phyloP scores from a whole-genome alignment of 1,140 invertebrate genomes.

The Aphaenogaster rudis region DNA sequence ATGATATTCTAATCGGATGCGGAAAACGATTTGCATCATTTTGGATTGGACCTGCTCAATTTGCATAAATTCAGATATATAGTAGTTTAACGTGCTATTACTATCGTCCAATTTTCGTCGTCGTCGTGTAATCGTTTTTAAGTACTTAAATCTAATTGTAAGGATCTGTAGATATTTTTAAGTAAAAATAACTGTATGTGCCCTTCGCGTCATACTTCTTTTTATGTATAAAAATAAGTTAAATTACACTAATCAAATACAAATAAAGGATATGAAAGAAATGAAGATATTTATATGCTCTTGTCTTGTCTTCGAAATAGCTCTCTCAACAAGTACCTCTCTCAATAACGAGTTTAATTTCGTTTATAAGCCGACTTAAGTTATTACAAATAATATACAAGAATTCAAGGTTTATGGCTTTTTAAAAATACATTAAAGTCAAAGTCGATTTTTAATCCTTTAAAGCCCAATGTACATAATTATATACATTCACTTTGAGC shows the following conservation, averaged over 20 bases:
- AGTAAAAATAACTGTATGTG: not conserved
- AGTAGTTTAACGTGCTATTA: not conserved
- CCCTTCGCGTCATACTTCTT: not conserved
- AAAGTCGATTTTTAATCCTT: not conserved
- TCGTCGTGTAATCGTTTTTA: constrained; percentile 9
- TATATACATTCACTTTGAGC: too few relatives aligned
- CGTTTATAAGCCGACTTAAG: not conserved
- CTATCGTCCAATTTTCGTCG: not conserved
- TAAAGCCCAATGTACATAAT: too few relatives aligned
- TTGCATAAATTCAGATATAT: constrained; percentile 6
- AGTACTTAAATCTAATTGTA: constrained; percentile 63
- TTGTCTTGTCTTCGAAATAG: not conserved
- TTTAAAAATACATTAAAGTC: not conserved
- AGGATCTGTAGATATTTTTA: not conserved
- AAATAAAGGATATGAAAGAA: not conserved
- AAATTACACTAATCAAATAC: constrained; percentile 13
- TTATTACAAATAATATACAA: not conserved
- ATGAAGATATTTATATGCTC: not conserved
- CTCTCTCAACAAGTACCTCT: not conserved
- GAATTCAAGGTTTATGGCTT: not conserved
- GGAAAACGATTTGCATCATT: not conserved
- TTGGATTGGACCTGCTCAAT: not conserved
- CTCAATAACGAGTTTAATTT: not conserved
- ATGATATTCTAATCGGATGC: not conserved
- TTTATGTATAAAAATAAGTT: not conserved